Evolutionary conservation across 2,113 vertebrate genomes (phyloP).

Genomic region (Stomatorhinus ivindoensis): DNA sequence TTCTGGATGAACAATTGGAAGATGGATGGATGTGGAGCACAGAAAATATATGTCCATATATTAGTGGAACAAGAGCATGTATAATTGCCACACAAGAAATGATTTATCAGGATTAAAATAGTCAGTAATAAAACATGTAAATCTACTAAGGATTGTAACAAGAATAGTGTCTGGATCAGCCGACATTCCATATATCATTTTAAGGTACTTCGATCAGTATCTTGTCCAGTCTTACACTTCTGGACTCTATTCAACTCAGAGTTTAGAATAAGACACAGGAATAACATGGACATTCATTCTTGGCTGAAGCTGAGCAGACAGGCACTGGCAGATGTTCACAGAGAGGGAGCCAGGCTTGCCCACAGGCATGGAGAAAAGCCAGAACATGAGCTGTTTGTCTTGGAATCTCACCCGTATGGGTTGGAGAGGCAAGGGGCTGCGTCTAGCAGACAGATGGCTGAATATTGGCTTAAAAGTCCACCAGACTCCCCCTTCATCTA

Average conservation of each 20-base stretch:
- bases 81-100: neutral
- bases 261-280: constrained; percentile 21
- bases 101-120: neutral
- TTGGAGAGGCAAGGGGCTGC: constrained; percentile 23
- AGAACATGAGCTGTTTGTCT: constrained; percentile 45
- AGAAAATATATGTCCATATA: neutral
- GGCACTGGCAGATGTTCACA: constrained; percentile 13
- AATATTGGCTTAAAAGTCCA: constrained; percentile 43
- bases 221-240: constrained; percentile 25
- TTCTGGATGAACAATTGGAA: neutral
- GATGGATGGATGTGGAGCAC: neutral
- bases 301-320: constrained; percentile 9
- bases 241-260: constrained; percentile 35
- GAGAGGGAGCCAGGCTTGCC: constrained; percentile 30
- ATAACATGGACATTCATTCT: constrained; percentile 21
- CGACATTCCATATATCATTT: constrained; percentile 38
- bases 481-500: constrained; percentile 35
- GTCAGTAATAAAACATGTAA: neutral
- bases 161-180: neutral
- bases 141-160: neutral
- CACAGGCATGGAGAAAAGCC: constrained; percentile 39
- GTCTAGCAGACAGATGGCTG: constrained; percentile 38
- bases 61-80: neutral
- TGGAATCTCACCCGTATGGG: constrained; percentile 30
- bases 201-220: constrained; percentile 28